Conservation (phyloP, 2,888 invertebrate genomes). For the Melikaiella ostensackeni region DNA sequence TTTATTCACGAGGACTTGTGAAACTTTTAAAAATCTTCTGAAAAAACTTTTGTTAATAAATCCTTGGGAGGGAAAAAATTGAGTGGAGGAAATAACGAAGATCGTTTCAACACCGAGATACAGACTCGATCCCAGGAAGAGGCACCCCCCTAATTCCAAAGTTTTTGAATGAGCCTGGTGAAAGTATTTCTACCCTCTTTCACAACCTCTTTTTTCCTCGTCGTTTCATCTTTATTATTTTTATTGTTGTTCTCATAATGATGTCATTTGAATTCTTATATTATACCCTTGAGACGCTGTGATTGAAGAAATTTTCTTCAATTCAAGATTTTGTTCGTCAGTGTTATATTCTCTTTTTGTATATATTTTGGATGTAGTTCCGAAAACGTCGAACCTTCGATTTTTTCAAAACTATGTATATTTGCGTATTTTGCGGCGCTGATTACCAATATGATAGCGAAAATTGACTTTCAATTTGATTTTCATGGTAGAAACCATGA, state of each 20-base stretch:
- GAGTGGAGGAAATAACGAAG: not conserved
- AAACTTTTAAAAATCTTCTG: not conserved
- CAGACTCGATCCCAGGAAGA: not conserved
- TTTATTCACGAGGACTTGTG: not conserved
- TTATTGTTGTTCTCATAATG: slow-evolving; percentile 69
- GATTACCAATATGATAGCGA: no score
- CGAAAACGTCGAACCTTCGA: no score
- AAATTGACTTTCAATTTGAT: no score
- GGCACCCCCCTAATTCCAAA: slow-evolving; percentile 64
- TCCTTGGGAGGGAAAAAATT: not conserved
- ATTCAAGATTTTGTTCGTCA: not conserved
- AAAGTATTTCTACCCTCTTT: slow-evolving; percentile 51
- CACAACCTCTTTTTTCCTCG: slow-evolving; percentile 53
- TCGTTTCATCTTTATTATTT: slow-evolving; percentile 67
- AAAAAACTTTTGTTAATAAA: not conserved
- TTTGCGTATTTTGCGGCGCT: no score
- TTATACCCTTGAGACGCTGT: slow-evolving; percentile 56
- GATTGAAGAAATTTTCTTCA: slow-evolving; percentile 36
- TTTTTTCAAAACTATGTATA: no score
- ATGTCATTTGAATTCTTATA: slow-evolving; percentile 69
- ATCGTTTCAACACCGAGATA: not conserved
- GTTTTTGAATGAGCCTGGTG: slow-evolving; percentile 63
- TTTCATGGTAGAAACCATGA: no score
- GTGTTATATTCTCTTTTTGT: not conserved
- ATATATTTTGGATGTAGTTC: no score